Conservation (phyloP, 2,113 vertebrate genomes). For the Geothlypis trichas region DNA sequence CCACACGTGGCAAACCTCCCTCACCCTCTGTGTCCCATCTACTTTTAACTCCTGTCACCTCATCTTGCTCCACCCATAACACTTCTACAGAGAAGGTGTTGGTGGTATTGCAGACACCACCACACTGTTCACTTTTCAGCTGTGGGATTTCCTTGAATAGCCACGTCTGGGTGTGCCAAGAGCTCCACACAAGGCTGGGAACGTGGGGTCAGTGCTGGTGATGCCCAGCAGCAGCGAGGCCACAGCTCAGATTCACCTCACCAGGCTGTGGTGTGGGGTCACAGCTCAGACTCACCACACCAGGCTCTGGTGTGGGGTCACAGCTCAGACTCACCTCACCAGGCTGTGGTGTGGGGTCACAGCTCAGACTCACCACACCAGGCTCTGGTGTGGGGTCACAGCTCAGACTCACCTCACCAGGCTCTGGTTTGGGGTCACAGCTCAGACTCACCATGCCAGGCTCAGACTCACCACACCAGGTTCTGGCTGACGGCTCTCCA, state of each 20-base stretch:
- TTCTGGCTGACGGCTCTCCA: background rate
- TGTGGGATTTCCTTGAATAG: fast-evolving
- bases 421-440: no score
- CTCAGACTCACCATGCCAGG: no score
- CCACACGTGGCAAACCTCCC: fast-evolving
- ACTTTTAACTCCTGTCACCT: background rate
- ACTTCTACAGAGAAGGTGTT: background rate
- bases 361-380: no score
- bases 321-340: background rate
- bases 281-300: no score
- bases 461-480: background rate
- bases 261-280: no score
- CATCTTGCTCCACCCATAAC: background rate
- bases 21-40: background rate
- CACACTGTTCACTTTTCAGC: background rate
- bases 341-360: no score
- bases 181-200: background rate
- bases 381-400: no score
- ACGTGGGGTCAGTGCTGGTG: fast-evolving
- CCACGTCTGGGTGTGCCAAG: fast-evolving
- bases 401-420: background rate
- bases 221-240: background rate
- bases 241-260: background rate
- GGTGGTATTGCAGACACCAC: background rate
- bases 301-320: no score